A percentile compares a stretch with the other conserved stretches of the same genome.
Evolutionary conservation across 1,140 invertebrate species (phyloP).

Genomic region (Dinoponera quadriceps): DNA sequence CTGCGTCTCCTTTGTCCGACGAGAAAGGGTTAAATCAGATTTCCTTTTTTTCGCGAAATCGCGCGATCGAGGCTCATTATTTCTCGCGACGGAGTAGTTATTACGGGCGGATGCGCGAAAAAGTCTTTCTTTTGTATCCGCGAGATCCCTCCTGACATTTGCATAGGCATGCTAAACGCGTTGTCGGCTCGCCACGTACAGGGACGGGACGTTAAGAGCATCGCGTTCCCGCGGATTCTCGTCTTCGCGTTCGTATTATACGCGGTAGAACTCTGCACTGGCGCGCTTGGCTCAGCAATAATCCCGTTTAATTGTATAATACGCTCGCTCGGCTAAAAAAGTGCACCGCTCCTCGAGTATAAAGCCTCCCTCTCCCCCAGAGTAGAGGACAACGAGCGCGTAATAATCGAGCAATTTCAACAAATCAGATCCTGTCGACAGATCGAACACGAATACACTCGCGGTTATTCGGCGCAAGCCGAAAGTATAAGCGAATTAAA

Average conservation of each 20-base stretch:
- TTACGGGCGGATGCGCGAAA: conserved; percentile 17
- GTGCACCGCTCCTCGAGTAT: background rate
- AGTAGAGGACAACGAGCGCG: background rate
- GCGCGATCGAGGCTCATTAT: conserved; percentile 39
- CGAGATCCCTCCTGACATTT: conserved; percentile 64
- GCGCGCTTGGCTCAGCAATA: background rate
- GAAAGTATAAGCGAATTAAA: background rate
- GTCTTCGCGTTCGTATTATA: background rate
- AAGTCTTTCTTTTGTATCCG: conserved; percentile 64
- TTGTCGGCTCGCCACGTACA: conserved; percentile 13
- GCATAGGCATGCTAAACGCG: conserved; percentile 37
- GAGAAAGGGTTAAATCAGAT: conserved; percentile 47
- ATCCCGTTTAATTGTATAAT: background rate
- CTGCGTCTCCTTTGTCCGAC: conserved; percentile 11
- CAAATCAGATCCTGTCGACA: conserved; percentile 4
- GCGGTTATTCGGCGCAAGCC: background rate
- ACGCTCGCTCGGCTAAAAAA: conserved; percentile 1
- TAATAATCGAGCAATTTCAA: conserved; percentile 1
- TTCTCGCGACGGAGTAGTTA: conserved; percentile 14
- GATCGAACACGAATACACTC: background rate
- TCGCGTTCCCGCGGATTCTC: conserved; percentile 19
- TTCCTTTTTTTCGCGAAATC: conserved; percentile 29
- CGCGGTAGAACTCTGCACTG: background rate
- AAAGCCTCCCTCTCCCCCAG: background rate
- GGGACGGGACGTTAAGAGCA: conserved; percentile 31